Conservation (phyloP, 2,113 vertebrate species). For the Helogale parvula region DNA sequence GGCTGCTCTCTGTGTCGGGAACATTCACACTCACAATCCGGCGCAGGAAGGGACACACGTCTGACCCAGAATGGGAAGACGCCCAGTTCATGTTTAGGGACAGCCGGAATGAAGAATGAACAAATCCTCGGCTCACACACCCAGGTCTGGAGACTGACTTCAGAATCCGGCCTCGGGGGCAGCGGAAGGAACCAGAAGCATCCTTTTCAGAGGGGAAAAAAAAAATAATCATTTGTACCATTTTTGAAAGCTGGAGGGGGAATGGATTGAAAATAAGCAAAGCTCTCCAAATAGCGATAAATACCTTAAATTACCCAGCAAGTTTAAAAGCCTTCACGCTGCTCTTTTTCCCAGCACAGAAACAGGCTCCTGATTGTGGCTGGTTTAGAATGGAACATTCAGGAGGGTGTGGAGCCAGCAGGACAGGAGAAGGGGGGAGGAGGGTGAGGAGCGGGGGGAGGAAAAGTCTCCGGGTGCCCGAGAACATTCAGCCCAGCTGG, state of each 20-base stretch:
- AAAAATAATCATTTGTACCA: constrained; percentile 53
- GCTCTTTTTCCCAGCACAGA: constrained; percentile 76
- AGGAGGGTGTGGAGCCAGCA: constrained; percentile 42
- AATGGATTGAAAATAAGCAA: constrained; percentile 75
- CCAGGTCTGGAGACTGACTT: neutral
- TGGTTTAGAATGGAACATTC: constrained; percentile 71
- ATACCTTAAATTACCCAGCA: constrained; percentile 79
- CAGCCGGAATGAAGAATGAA: constrained; percentile 1
- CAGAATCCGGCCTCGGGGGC: neutral
- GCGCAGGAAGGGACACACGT: fast-evolving
- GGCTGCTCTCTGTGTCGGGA: neutral
- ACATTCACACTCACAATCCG: fast-evolving
- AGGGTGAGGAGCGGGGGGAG: neutral
- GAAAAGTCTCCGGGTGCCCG: neutral
- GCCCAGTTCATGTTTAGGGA: neutral
- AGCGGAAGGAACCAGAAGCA: constrained; percentile 65
- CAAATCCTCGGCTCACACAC: neutral
- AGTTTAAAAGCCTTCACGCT: constrained; percentile 71
- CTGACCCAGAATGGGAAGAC: fast-evolving
- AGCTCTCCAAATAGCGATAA: constrained; percentile 74
- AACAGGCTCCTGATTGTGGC: constrained; percentile 83
- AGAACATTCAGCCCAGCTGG: constrained; percentile 76
- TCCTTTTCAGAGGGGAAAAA: constrained; percentile 53
- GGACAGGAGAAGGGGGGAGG: neutral
- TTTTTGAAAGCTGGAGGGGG: constrained; percentile 64